Evolutionary conservation across 2,888 invertebrate genomes (phyloP).

Genomic region (Thymelicus sylvestris): DNA sequence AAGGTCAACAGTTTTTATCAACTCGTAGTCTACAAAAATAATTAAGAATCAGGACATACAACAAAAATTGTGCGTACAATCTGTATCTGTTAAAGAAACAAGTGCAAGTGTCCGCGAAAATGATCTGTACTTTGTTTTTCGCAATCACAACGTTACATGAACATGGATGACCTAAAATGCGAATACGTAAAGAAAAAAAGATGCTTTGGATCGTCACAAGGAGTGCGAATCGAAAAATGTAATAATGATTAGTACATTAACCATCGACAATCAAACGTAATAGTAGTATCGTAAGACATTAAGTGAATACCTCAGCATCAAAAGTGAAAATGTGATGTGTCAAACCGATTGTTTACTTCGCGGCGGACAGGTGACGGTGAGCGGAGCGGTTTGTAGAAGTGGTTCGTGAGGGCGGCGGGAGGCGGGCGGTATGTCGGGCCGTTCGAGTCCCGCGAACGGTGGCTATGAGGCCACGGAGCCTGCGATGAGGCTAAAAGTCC

Average conservation of each 20-base stretch:
- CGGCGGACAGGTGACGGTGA: constrained; percentile 76
- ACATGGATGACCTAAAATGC: constrained; percentile 86
- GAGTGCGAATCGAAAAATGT: constrained; percentile 72
- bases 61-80: constrained; percentile 62
- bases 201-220: constrained; percentile 78
- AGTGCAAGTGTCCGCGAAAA: constrained; percentile 80
- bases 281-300: constrained; percentile 66
- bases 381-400: constrained; percentile 75
- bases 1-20: constrained; percentile 85
- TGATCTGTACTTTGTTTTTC: constrained; percentile 83
- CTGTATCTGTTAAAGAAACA: constrained; percentile 65
- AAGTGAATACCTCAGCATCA: constrained; percentile 72
- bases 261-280: constrained; percentile 70
- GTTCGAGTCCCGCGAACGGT: constrained; percentile 80
- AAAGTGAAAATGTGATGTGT: constrained; percentile 86
- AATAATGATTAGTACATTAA: constrained; percentile 71
- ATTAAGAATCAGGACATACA: constrained; percentile 72
- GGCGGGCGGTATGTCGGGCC: constrained; percentile 82
- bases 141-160: constrained; percentile 85
- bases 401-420: constrained; percentile 78
- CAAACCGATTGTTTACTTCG: constrained; percentile 85
- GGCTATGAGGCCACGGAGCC: constrained; percentile 75
- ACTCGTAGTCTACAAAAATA: constrained; percentile 78
- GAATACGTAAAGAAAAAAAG: constrained; percentile 83
- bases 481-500: constrained; percentile 75